phyloP scores from a whole-genome alignment of 2,888 invertebrate genomes.

The Bombylius major region DNA sequence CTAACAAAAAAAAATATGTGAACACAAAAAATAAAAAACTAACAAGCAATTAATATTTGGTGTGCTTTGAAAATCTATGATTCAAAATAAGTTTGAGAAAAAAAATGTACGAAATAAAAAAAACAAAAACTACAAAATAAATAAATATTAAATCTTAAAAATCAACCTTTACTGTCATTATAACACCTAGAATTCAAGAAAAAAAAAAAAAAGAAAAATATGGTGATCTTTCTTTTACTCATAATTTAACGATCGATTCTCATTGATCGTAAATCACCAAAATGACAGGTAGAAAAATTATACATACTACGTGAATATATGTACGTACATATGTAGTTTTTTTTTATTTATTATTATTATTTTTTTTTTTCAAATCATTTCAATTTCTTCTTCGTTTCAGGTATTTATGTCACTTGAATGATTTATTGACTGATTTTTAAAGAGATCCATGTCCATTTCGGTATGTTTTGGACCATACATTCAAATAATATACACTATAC shows the following conservation, averaged over 20 bases:
- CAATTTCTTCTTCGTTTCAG: not conserved
- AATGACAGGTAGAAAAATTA: not conserved
- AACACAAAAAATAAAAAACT: too few species aligned
- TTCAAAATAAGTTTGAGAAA: too few species aligned
- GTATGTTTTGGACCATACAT: too few species aligned
- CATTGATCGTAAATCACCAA: not conserved
- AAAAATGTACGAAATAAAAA: not conserved
- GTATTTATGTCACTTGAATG: not conserved
- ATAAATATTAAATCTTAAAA: not conserved
- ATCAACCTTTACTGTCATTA: not conserved
- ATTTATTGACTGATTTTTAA: not conserved
- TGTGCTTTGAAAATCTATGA: too few species aligned
- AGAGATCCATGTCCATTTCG: not conserved
- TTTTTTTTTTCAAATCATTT: not conserved
- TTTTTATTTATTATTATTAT: not conserved
- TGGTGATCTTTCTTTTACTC: not conserved
- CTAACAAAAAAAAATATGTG: too few species aligned
- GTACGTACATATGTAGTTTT: too few species aligned
- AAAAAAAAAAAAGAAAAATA: not conserved
- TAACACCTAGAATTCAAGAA: not conserved
- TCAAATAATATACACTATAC: too few species aligned
- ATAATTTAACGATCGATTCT: not conserved
- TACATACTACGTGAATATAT: too few species aligned
- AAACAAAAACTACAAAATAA: not conserved
- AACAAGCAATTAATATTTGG: too few species aligned